Base-by-base conservation (phyloP, 2,797 vertebrate genomes). In the Momotus momota region DNA sequence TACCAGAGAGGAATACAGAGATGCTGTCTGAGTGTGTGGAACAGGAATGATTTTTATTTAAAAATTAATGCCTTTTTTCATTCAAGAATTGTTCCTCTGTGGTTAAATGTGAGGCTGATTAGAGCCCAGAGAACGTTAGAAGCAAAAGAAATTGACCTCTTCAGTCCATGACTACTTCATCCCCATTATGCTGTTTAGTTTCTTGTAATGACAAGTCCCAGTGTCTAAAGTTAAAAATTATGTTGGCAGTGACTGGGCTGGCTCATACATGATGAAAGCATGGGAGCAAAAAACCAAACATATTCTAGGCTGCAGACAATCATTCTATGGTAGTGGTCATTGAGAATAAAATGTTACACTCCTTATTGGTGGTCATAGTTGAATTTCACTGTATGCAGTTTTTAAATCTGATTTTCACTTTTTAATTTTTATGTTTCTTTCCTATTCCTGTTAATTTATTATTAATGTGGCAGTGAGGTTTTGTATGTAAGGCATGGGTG, bases 131-230 rank as follows among this genome's bases (percentile, higher is more conserved):
- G 52, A 74, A 48, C 21, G 38, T 43, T 1, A 40, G 38, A 51
- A 52, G 29, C 8, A 78, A 58, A 18, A 40, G 4, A 67, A 83
- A 61, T 78, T 23, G 49, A 0, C 7, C 48, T 11, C 23, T 71
- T 86, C 14, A 7, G 83, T 83, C 19, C 27, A 0, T 66, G 35
- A 13, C 19, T 51, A 67, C 45, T 22, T 80, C 31, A 67, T 10
- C 8, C 10, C 8, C 0, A 0, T 71, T 54, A 19, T 0, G 0
- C 17, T 86, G 9, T 80, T 74, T 62, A 29, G 40, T 49, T 77
- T 72, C 67, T 64, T 25, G 9, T 23, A 52, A 61, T 31, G 10
- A 84, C 7, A 69, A n/a, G 12, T 80, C 9, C 7, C 14, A n/a
- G 2, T n/a, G 7, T 61, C 10, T 60, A 23, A 15, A 73, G 22